Conservation (phyloP, 2,113 vertebrate species). For the Rhombomys opimus region DNA sequence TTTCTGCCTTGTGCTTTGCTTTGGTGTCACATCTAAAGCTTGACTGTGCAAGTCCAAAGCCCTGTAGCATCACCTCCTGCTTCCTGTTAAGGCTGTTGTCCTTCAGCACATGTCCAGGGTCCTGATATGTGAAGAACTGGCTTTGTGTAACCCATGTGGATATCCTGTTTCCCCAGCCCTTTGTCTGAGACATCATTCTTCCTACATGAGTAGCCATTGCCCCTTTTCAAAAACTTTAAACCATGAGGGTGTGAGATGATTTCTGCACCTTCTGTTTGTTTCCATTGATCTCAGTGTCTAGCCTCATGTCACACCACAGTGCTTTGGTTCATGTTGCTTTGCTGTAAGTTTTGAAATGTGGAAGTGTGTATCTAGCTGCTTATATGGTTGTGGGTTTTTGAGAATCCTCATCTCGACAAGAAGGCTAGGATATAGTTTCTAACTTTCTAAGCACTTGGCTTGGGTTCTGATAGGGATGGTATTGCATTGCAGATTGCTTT, state of each 20-base stretch:
- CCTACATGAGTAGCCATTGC: neutral
- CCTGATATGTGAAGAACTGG: neutral
- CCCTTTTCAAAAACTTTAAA: neutral
- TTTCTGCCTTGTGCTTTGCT: neutral
- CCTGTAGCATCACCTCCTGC: neutral
- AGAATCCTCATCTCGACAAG: neutral
- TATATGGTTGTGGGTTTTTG: neutral
- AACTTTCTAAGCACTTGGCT: neutral
- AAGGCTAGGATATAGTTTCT: neutral
- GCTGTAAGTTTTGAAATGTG: neutral
- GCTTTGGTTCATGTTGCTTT: neutral
- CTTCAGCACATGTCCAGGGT: neutral
- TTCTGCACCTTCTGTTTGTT: neutral
- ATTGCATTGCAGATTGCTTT: neutral
- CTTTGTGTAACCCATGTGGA: neutral
- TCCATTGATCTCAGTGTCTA: neutral
- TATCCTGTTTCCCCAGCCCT: neutral
- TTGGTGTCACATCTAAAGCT: neutral
- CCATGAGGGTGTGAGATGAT: neutral
- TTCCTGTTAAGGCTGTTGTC: neutral
- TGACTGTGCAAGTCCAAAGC: neutral
- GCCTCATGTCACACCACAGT: neutral
- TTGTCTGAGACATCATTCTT: neutral
- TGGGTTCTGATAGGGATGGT: neutral
- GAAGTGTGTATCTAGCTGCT: neutral